These are phyloP conservation scores for Oryctolagus cuniculus DNA, from an alignment of 2,113 vertebrate species.

Conservation along the genomic window mOryCun1.1 NC_091439.1:50786001-50786500, in stretches of 20 bases:
- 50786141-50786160: neutral
- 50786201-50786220: neutral
- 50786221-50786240: too few relatives aligned
- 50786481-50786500: neutral
- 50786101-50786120: neutral
- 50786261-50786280: neutral
- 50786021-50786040: neutral
- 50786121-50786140: neutral
- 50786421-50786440: neutral
- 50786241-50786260: neutral
- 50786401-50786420: neutral
- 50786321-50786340: neutral
- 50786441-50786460: neutral
- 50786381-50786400: neutral
- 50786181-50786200: neutral
- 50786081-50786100: neutral
- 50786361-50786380: neutral
- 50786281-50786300: neutral
- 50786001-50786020: neutral
- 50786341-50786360: neutral
- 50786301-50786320: neutral
- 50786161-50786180: too few relatives aligned
- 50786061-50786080: neutral
- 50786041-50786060: neutral
- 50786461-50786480: slow-evolving; percentile 16